phyloP scores from a whole-genome alignment of 2,113 vertebrate species.

The Grus americana region DNA sequence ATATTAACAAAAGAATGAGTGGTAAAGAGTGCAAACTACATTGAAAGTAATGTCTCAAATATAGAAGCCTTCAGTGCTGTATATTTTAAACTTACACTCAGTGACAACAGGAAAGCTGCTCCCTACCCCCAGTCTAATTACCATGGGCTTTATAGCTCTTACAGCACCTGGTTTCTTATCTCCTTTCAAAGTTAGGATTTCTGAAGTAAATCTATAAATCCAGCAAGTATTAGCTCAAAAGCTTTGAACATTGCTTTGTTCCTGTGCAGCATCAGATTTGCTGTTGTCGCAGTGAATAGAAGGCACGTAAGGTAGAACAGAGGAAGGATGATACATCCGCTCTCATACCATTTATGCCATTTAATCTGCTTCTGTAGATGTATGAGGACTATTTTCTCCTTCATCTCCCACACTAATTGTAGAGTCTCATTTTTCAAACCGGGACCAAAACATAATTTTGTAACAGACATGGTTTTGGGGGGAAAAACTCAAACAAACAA shows the following conservation, averaged over 20 bases:
- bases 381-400: neutral
- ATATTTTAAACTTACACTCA: neutral
- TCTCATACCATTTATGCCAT: neutral
- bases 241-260: neutral
- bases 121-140: neutral
- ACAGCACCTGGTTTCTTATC: slow-evolving; percentile 6
- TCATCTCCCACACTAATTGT: neutral
- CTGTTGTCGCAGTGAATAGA: neutral
- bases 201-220: slow-evolving; percentile 10
- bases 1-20: neutral
- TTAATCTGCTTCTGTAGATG: neutral
- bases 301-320: neutral
- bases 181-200: neutral
- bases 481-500: too few species aligned
- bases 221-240: neutral
- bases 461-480: neutral
- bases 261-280: neutral
- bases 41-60: neutral
- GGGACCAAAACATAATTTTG: neutral
- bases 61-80: neutral
- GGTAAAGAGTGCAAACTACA: neutral
- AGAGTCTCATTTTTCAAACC: neutral
- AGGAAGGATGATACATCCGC: neutral
- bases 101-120: neutral
- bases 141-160: neutral